Evolutionary conservation across 1,140 invertebrate species (phyloP), one percentile per base, ranked within the genome.

Genomic region (Euschistus heros): DNA sequence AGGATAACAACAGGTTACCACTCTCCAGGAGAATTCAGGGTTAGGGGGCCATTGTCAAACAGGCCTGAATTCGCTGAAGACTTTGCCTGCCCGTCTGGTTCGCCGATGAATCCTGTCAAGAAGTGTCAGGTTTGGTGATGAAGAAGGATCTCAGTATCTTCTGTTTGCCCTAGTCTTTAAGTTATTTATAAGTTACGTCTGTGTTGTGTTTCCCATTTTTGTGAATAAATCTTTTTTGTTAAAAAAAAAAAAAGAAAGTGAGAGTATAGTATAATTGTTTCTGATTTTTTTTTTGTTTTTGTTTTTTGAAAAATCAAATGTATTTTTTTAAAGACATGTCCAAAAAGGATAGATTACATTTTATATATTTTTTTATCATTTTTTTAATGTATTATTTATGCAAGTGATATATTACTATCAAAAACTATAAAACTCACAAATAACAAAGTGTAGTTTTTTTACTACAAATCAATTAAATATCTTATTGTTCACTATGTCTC

Each of bases 11-110:
- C 72, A 55, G 82, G 89, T 62, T 80, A 82, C 67, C 88, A 92
- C 73, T 89, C 88, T 20, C 89, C 89, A 0, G 85, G 85, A 24
- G 80, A 84, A 65, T 93, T 87, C 80, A 84, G 93, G 42, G 90
- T 97, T 0, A 79, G 89, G 52, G 93, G 94, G 6, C 89, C 93
- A 0, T 75, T 97, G 18, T 90, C 91, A 37, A 98, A 98, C 74
- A 87, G 90, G 78, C 80, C 85, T 59, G 87, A 94, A 64, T 98
- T 97, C 76, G 79, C 89, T 0, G 75, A 80, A 64, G 91, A 94
- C 75, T 97, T 94, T 76, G 84, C 87, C 55, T 98, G 94, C 76
- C 86, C 89, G 0, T 64, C 78, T 0, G 86, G 85, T 2, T 85
- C 87, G 0, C 82, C 80, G 24, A 94, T 97, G 91, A 96, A 97